Evolutionary conservation across 2,888 invertebrate species (phyloP).

Genomic region (Drosophila paucipuncta): DNA sequence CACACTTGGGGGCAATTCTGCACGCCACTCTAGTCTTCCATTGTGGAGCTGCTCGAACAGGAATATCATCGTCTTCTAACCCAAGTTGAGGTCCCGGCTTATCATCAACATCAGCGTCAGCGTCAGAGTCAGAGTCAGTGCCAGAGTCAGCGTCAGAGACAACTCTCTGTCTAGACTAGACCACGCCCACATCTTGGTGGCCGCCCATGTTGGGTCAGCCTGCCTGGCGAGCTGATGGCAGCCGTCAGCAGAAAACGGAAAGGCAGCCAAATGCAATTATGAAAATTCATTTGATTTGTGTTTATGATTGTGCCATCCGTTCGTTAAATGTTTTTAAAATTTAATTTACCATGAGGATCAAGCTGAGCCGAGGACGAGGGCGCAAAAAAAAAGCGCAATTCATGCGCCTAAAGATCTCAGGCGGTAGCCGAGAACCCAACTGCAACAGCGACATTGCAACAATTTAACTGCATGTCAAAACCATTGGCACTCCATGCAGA

Average conservation of each 20-base stretch:
- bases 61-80: constrained; percentile 26
- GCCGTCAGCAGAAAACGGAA: constrained; percentile 58
- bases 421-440: constrained; percentile 5
- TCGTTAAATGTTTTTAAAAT: constrained; percentile 59
- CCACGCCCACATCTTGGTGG: constrained; percentile 50
- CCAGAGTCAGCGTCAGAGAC: constrained; percentile 41
- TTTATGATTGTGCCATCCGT: constrained; percentile 70
- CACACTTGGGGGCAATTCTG: not conserved
- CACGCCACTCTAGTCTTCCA: not conserved
- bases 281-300: constrained; percentile 76
- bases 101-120: constrained; percentile 22
- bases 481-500: constrained; percentile 55
- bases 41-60: constrained; percentile 5
- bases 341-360: constrained; percentile 56
- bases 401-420: constrained; percentile 62
- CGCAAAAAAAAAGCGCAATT: constrained; percentile 67
- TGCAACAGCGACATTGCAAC: constrained; percentile 11
- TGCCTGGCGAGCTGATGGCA: constrained; percentile 22
- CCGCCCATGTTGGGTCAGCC: constrained; percentile 37
- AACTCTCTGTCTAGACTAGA: constrained; percentile 51
- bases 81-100: constrained; percentile 12
- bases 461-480: constrained; percentile 21
- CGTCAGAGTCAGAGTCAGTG: not conserved
- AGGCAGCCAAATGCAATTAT: constrained; percentile 67
- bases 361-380: not conserved